A percentile compares a stretch with the other conserved stretches of the same genome.
phyloP scores from a whole-genome alignment of 2,113 vertebrate species.

The Philantomba maxwellii region DNA sequence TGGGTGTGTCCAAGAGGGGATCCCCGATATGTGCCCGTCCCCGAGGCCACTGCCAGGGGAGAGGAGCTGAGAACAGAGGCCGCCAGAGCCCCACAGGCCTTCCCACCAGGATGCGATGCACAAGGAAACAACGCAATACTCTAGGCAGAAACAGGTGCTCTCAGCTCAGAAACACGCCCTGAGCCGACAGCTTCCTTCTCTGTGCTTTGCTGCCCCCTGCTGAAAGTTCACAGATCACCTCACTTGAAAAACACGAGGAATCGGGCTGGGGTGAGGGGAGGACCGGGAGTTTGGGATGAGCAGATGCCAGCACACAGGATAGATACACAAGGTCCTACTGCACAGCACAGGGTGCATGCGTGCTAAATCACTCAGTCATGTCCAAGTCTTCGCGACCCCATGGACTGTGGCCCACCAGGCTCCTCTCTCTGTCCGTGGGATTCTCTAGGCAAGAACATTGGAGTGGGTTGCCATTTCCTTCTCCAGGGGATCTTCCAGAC shows the following conservation, averaged over 20 bases:
- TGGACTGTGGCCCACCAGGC: background rate
- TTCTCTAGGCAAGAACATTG: background rate
- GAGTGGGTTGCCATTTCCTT: background rate
- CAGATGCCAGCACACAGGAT: too few species aligned
- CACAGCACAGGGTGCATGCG: rapidly evolving
- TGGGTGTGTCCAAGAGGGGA: background rate
- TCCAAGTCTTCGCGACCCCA: background rate
- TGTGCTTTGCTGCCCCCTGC: conserved; percentile 65
- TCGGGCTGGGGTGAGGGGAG: background rate
- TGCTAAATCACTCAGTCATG: background rate
- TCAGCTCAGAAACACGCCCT: background rate
- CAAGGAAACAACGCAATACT: rapidly evolving
- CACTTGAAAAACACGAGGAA: background rate
- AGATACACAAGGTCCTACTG: background rate
- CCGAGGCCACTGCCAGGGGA: rapidly evolving
- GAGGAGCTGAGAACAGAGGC: background rate
- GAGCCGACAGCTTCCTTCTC: background rate
- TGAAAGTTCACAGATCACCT: background rate
- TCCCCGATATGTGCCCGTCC: rapidly evolving
- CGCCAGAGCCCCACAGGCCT: background rate
- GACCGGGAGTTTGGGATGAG: background rate
- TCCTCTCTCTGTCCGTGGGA: background rate
- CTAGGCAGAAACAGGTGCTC: rapidly evolving
- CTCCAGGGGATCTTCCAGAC: background rate
- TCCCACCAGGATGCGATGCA: rapidly evolving